A percentile compares a stretch with the other conserved stretches of the same genome.
Evolutionary conservation across 2,113 vertebrate species (phyloP).

Genomic region (Psephotus haematonotus): DNA sequence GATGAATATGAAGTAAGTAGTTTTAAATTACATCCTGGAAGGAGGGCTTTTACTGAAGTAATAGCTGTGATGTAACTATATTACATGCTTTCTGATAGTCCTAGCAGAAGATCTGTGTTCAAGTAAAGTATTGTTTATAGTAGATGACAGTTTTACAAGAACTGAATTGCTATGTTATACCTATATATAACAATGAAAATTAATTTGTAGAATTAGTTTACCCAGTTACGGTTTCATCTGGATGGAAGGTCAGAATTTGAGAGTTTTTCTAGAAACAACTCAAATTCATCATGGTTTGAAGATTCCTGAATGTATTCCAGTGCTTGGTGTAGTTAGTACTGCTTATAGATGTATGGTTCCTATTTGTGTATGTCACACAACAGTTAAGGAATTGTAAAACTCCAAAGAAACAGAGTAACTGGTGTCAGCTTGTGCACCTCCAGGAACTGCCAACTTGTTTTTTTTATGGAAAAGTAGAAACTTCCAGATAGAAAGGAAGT

Average conservation of each 20-base stretch:
- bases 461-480: not conserved
- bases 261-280: not conserved
- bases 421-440: not conserved
- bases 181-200: not conserved
- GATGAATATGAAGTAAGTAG: slow-evolving; percentile 96
- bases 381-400: not conserved
- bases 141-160: not conserved
- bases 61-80: not conserved
- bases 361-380: not conserved
- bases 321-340: not conserved
- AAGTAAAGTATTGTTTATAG: not conserved
- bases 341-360: not conserved
- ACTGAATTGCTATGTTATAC: not conserved
- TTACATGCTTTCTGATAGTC: not conserved
- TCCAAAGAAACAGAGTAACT: not conserved
- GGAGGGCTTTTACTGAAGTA: not conserved
- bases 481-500: not conserved
- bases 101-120: not conserved
- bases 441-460: not conserved
- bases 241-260: not conserved
- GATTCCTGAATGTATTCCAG: not conserved
- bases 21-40: not conserved
- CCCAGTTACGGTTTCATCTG: not conserved
- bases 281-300: not conserved
- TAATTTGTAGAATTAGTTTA: not conserved